Evolutionary conservation across 2,797 vertebrate genomes (phyloP).

Genomic region (Girardinus metallicus): DNA sequence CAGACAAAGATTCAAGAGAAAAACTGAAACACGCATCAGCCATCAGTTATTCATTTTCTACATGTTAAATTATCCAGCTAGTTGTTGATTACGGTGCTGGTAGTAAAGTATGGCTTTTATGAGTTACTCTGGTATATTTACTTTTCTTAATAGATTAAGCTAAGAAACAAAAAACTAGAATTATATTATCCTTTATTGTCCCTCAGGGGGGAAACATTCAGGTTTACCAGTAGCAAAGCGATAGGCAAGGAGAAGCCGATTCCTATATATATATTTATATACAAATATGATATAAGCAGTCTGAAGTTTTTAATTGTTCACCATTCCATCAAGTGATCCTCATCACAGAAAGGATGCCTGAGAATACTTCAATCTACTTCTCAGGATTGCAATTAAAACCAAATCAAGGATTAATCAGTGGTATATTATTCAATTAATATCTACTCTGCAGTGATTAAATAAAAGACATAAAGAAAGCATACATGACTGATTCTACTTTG

Average conservation of each 20-base stretch:
- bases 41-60: neutral
- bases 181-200: too few relatives aligned
- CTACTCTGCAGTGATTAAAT: neutral
- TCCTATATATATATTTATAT: too few relatives aligned
- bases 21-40: neutral
- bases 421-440: neutral
- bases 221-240: neutral
- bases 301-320: neutral
- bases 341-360: neutral
- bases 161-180: neutral
- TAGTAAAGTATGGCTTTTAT: neutral
- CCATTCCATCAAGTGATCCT: neutral
- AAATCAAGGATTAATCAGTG: neutral
- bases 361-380: neutral
- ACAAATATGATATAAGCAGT: neutral
- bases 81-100: neutral
- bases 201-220: too few relatives aligned
- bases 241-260: neutral
- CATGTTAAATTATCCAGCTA: neutral
- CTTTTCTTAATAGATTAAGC: neutral
- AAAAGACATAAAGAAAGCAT: neutral
- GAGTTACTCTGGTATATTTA: neutral
- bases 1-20: neutral
- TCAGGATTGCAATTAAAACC: neutral
- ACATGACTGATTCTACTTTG: neutral